A percentile compares a stretch with the other conserved stretches of the same genome.
phyloP scores from a whole-genome alignment of 1,140 invertebrate genomes.

The Macrostomum lignano region DNA sequence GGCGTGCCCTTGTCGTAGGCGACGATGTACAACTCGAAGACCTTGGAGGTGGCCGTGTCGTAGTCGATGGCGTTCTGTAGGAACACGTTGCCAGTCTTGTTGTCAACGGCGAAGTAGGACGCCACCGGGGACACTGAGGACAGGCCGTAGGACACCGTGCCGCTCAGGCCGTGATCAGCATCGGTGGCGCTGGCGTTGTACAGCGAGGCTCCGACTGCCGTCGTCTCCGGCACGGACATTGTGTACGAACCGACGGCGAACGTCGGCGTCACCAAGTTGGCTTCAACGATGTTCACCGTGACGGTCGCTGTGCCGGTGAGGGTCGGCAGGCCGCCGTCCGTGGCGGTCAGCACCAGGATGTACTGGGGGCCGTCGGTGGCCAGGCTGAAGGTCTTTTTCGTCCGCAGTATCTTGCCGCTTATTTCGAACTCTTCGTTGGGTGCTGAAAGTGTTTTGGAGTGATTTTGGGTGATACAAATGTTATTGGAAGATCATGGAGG shows the following conservation, averaged over 20 bases:
- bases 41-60: background rate
- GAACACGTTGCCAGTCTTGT: constrained; percentile 1
- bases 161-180: background rate
- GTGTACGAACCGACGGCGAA: background rate
- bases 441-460: no score
- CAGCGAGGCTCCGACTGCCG: background rate
- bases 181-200: background rate
- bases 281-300: background rate
- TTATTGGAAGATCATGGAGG: no score
- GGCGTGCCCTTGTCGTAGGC: constrained; percentile 48
- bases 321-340: background rate
- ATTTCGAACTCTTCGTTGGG: no score
- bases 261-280: background rate
- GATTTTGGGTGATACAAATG: no score
- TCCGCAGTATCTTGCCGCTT: no score
- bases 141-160: background rate
- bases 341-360: background rate
- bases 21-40: no score
- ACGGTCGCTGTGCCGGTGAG: background rate
- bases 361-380: constrained; percentile 1
- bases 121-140: background rate
- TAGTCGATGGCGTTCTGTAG: background rate
- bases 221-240: background rate
- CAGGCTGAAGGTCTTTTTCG: no score
- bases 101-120: background rate